A percentile compares a stretch with the other conserved stretches of the same genome.
Conservation (phyloP, 2,113 vertebrate species). For the Ifrita kowaldi region DNA sequence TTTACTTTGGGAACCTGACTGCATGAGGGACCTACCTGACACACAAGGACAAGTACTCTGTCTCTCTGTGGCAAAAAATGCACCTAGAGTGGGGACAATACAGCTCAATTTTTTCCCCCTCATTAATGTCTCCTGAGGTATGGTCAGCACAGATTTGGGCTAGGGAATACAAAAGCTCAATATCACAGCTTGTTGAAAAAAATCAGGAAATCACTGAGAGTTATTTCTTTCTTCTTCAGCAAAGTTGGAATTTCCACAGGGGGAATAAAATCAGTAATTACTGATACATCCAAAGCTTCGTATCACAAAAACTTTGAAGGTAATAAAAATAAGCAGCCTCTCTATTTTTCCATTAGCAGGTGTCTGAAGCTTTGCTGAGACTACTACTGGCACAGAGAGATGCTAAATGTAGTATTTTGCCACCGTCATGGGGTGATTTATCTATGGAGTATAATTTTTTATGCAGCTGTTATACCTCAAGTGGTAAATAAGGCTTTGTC, state of each 20-base stretch:
- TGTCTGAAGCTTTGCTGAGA: not conserved
- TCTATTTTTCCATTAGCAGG: not conserved
- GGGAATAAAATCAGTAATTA: not conserved
- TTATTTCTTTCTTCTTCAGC: not conserved
- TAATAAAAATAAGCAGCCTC: not conserved
- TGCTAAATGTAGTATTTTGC: constrained; percentile 9
- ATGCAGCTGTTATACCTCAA: constrained; percentile 10
- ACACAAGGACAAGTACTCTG: not conserved
- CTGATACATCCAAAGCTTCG: not conserved
- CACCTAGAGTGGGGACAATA: too few relatives aligned
- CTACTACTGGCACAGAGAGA: not conserved
- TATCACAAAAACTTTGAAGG: not conserved
- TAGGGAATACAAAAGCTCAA: not conserved
- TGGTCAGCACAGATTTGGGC: not conserved
- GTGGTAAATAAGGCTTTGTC: constrained; percentile 25
- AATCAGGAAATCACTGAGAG: not conserved
- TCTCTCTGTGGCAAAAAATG: not conserved
- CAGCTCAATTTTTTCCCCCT: not conserved
- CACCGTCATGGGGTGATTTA: not conserved
- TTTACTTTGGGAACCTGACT: not conserved
- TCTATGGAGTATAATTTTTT: constrained; percentile 4
- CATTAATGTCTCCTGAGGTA: not conserved
- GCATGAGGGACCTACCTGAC: not conserved
- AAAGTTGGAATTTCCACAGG: not conserved
- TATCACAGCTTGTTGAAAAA: not conserved